These are phyloP conservation scores for Argya squamiceps DNA, from an alignment of 2,797 vertebrate genomes.

Conservation along the genomic window DNA sequence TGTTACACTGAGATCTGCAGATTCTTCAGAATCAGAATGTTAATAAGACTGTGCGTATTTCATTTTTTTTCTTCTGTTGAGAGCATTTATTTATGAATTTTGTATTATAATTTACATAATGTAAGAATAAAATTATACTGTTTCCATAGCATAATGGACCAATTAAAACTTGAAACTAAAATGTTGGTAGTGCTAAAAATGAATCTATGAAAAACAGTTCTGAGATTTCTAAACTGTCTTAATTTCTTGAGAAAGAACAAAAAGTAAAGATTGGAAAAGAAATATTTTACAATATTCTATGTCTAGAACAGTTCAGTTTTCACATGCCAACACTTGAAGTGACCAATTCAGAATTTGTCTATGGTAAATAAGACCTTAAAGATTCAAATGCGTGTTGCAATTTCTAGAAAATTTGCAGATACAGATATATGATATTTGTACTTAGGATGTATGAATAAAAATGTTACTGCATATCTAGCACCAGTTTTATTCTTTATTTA, in stretches of 20 bases:
- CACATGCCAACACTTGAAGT: background rate
- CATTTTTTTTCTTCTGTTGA: background rate
- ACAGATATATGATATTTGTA: background rate
- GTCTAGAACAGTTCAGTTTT: background rate
- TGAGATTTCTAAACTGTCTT: background rate
- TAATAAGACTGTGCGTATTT: background rate
- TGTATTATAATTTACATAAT: background rate
- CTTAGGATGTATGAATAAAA: background rate
- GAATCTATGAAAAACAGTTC: background rate
- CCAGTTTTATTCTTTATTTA: background rate
- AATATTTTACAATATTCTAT: background rate
- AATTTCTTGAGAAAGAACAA: background rate
- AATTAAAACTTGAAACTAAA: background rate
- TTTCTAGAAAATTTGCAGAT: background rate
- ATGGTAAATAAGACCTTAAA: background rate
- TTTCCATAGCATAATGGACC: background rate
- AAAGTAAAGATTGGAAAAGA: background rate
- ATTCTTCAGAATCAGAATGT: background rate
- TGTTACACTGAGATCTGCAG: background rate
- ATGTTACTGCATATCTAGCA: background rate
- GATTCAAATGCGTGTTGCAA: background rate
- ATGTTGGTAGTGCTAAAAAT: background rate
- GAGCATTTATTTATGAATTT: background rate
- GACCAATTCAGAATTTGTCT: background rate
- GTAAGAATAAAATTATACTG: background rate